Percentiles rank a stretch among this genome's conserved stretches.
Evolutionary conservation across 2,797 vertebrate species (phyloP).

Genomic region (Sardinella longiceps): DNA sequence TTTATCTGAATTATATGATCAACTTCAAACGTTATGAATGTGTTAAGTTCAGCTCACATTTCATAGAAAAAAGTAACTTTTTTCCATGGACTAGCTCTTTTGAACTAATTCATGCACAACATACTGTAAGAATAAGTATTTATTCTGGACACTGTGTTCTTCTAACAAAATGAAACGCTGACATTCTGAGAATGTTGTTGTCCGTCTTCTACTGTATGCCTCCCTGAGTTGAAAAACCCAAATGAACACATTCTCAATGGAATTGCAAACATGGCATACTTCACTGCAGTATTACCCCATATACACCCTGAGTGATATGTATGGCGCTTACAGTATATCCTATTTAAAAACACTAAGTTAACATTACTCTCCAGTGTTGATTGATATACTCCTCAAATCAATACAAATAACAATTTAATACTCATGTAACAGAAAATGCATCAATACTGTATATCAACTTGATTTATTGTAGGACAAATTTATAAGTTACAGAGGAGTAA

Average conservation of each 20-base stretch:
- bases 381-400: neutral
- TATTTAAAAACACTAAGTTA: neutral
- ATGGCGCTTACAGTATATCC: neutral
- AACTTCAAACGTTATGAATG: no score
- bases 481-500: slow-evolving; percentile 21
- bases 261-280: neutral
- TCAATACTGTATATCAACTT: slow-evolving; percentile 15
- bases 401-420: neutral
- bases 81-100: no score
- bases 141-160: no score
- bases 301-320: neutral
- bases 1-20: no score
- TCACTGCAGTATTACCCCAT: neutral
- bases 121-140: no score
- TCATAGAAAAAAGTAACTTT: no score
- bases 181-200: no score
- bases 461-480: slow-evolving; percentile 26
- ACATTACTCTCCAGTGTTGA: neutral
- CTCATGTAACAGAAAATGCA: neutral
- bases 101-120: no score
- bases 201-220: no score
- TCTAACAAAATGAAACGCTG: no score
- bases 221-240: neutral
- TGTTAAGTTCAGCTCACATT: no score
- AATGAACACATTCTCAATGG: neutral